Conservation (phyloP, 2,797 vertebrate species). For the Siniperca scherzeri region DNA sequence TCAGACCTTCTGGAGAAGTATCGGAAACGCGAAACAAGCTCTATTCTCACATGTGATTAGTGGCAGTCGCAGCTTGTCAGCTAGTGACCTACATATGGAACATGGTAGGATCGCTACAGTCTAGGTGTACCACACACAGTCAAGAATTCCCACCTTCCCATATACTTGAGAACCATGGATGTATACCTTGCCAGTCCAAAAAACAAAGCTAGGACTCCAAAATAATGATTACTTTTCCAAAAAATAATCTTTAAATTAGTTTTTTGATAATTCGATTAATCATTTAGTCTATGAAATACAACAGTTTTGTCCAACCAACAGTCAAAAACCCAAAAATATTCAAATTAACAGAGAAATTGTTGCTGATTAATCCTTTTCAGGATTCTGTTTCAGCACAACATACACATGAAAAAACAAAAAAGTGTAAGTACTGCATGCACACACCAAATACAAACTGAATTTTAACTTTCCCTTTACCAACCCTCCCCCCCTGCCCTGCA, state of each 20-base stretch:
- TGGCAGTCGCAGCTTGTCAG: constrained; percentile 57
- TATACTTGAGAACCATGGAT: neutral
- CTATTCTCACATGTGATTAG: constrained; percentile 60
- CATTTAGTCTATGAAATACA: neutral
- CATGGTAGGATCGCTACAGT: constrained; percentile 23
- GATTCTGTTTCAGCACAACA: neutral
- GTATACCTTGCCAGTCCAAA: neutral
- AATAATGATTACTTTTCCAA: neutral
- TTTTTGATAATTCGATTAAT: neutral
- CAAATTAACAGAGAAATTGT: neutral
- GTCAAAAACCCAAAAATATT: neutral
- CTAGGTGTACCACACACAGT: neutral
- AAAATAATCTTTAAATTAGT: neutral
- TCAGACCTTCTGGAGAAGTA: constrained; percentile 57
- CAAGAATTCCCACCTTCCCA: neutral
- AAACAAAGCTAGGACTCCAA: neutral
- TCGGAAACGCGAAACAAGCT: constrained; percentile 36
- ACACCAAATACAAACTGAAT: constrained; percentile 15
- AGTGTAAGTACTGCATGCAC: constrained; percentile 3
- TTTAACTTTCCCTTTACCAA: neutral
- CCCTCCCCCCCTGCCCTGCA: constrained; percentile 1
- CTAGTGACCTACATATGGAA: constrained; percentile 79
- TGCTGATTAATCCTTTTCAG: neutral
- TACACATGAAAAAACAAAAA: neutral
- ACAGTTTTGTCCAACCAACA: neutral